Percentiles rank a stretch among this genome's conserved stretches.
Evolutionary conservation across 2,888 invertebrate genomes (phyloP).

Genomic region (Digitonthophagus gazella): DNA sequence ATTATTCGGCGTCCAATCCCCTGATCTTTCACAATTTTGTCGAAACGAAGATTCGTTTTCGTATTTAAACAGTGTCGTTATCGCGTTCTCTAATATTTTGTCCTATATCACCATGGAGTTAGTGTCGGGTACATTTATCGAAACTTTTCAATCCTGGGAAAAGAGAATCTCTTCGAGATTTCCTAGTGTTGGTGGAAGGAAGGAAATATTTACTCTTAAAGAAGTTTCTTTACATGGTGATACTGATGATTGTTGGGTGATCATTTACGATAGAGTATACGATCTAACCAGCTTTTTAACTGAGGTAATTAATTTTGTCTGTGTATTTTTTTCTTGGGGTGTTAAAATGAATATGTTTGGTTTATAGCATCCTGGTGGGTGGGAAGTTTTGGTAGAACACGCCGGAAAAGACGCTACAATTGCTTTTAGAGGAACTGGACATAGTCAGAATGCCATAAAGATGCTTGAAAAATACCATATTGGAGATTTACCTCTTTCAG

Average conservation of each 20-base stretch:
- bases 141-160: neutral
- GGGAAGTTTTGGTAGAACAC: slow-evolving; percentile 77
- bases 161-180: neutral
- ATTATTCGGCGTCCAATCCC: too few relatives aligned
- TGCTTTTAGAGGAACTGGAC: slow-evolving; percentile 78
- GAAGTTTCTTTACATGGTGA: slow-evolving; percentile 77
- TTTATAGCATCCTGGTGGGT: slow-evolving; percentile 77
- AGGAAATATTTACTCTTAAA: slow-evolving; percentile 53
- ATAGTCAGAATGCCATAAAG: slow-evolving; percentile 64
- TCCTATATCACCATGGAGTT: neutral
- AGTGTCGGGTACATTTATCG: neutral
- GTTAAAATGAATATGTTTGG: neutral
- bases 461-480: slow-evolving; percentile 70
- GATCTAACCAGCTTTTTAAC: slow-evolving; percentile 74
- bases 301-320: slow-evolving; percentile 53
- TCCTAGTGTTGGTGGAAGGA: neutral
- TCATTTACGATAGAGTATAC: slow-evolving; percentile 84
- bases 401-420: slow-evolving; percentile 83
- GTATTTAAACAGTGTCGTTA: neutral
- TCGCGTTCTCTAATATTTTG: neutral
- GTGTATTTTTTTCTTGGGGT: neutral
- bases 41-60: neutral
- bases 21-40: slow-evolving; percentile 13
- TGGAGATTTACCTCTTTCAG: slow-evolving; percentile 71
- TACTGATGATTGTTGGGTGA: slow-evolving; percentile 75